Percentiles rank a stretch among this genome's conserved stretches.
Conservation (phyloP, 2,113 vertebrate species). For the Phainopepla nitens region DNA sequence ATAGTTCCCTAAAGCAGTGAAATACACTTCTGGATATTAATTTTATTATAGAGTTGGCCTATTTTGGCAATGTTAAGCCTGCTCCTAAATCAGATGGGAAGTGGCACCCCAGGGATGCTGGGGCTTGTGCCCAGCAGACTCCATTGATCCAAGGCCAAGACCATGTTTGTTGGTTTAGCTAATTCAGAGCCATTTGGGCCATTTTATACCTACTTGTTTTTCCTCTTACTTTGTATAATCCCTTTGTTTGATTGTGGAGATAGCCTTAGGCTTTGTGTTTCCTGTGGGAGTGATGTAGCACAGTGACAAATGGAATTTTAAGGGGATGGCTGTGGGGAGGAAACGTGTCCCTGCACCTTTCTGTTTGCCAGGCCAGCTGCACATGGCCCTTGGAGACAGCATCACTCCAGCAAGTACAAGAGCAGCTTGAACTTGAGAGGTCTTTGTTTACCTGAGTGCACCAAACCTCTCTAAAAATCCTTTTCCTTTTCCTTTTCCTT, state of each 20-base stretch:
- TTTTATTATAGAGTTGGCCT: neutral
- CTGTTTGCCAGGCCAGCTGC: neutral
- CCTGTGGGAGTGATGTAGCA: neutral
- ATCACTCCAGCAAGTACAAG: neutral
- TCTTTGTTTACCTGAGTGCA: neutral
- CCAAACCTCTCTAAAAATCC: neutral
- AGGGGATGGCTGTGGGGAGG: neutral
- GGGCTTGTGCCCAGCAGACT: neutral
- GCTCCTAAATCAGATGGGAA: neutral
- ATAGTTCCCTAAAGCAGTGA: neutral
- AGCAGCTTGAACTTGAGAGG: neutral
- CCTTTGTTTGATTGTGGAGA: neutral
- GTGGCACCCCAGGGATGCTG: neutral
- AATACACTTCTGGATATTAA: neutral
- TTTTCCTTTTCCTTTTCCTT: no score
- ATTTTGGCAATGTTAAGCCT: neutral
- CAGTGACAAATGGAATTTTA: neutral
- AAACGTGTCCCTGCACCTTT: neutral
- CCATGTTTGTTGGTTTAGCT: neutral
- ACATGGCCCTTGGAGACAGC: neutral
- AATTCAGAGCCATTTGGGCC: neutral
- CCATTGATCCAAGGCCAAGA: fast-evolving
- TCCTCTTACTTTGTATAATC: neutral
- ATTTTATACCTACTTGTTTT: neutral
- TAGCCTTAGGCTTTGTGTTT: neutral